Conservation (phyloP, 1,140 invertebrate genomes). For the Drosophila sp. region DNA sequence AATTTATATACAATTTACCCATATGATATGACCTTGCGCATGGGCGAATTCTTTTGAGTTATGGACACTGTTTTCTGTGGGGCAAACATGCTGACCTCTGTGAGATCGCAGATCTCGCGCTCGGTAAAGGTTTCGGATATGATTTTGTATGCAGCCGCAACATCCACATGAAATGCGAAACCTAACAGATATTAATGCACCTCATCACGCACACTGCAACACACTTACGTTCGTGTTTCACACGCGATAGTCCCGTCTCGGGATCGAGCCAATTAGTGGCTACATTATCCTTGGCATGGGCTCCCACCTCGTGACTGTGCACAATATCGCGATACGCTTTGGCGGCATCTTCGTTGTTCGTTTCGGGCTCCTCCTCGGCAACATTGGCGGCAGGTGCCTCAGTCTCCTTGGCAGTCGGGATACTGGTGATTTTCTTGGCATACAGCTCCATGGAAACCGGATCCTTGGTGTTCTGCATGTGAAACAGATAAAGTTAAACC, state of each 20-base stretch:
- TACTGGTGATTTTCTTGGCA: slow-evolving; percentile 76
- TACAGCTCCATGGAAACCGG: slow-evolving; percentile 86
- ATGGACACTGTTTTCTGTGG: slow-evolving; percentile 85
- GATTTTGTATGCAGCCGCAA: slow-evolving; percentile 87
- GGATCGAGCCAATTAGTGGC: slow-evolving; percentile 79
- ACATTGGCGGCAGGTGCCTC: slow-evolving; percentile 26
- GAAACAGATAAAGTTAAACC: no score
- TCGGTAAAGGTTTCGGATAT: slow-evolving; percentile 87
- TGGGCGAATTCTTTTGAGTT: slow-evolving; percentile 87
- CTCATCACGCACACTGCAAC: no score
- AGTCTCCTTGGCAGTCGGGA: slow-evolving; percentile 56
- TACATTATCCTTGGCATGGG: slow-evolving; percentile 75
- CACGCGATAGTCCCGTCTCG: slow-evolving; percentile 83
- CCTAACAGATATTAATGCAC: slow-evolving; percentile 61
- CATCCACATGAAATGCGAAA: slow-evolving; percentile 88
- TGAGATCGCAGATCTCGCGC: slow-evolving; percentile 87
- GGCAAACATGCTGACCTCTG: slow-evolving; percentile 86
- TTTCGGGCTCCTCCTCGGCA: slow-evolving; percentile 52
- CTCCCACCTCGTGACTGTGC: slow-evolving; percentile 77
- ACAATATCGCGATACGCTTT: slow-evolving; percentile 75
- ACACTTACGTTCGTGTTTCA: slow-evolving; percentile 73
- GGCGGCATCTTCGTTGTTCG: slow-evolving; percentile 38
- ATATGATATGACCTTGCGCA: slow-evolving; percentile 87
- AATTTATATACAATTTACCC: slow-evolving; percentile 84
- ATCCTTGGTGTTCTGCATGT: slow-evolving; percentile 86